Evolutionary conservation across 2,888 invertebrate genomes (phyloP).

Genomic region (Brenthis daphne): DNA sequence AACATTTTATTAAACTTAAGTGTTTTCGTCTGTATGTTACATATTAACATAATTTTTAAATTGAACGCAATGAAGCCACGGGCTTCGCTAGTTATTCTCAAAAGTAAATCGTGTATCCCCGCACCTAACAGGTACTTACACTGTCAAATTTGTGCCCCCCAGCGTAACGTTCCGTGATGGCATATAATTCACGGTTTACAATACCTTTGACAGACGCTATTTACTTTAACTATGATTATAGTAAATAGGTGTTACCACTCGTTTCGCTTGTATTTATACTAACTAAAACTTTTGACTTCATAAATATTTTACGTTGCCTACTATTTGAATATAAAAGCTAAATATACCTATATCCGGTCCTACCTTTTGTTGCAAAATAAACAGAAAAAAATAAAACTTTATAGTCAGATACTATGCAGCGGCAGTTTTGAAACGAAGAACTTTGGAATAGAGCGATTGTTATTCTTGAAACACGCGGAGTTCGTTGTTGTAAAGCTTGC

Average conservation of each 20-base stretch:
- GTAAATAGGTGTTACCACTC: neutral
- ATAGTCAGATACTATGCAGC: slow-evolving; percentile 9
- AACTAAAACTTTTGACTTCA: too few species aligned
- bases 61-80: too few species aligned
- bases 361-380: neutral
- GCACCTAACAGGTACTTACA: slow-evolving; percentile 7
- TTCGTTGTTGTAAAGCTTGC: slow-evolving; percentile 11
- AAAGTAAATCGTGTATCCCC: neutral
- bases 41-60: too few species aligned
- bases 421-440: slow-evolving; percentile 14
- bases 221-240: too few species aligned
- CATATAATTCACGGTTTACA: slow-evolving; percentile 2
- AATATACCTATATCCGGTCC: too few species aligned
- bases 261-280: neutral
- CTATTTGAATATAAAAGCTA: too few species aligned
- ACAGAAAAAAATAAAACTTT: slow-evolving; percentile 2
- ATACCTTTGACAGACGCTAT: slow-evolving; percentile 1
- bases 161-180: slow-evolving; percentile 10
- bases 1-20: too few species aligned
- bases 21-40: too few species aligned
- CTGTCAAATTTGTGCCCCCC: slow-evolving; percentile 4
- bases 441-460: slow-evolving; percentile 10
- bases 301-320: too few species aligned
- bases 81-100: neutral
- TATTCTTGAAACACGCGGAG: slow-evolving; percentile 8